phyloP scores from a whole-genome alignment of 2,888 invertebrate genomes.

The Aporophyla nigra region DNA sequence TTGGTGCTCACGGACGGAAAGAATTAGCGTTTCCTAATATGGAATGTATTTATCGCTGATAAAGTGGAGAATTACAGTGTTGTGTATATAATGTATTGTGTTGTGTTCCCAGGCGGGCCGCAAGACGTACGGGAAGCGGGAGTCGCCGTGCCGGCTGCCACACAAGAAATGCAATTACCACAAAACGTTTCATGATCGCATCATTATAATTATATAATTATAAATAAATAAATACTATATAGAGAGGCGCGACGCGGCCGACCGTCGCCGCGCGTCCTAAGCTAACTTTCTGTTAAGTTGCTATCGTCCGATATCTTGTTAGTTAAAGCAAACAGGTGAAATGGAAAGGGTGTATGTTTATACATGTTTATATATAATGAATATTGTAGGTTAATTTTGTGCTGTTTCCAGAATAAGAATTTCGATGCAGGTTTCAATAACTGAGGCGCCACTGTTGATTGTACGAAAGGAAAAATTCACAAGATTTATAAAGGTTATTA shows the following conservation, averaged over 20 bases:
- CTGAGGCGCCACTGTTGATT: slow-evolving; percentile 58
- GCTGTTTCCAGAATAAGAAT: slow-evolving; percentile 83
- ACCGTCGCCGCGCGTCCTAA: slow-evolving; percentile 70
- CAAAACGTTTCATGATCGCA: slow-evolving; percentile 83
- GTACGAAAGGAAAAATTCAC: slow-evolving; percentile 66
- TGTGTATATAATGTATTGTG: not conserved
- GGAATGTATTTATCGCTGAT: not conserved
- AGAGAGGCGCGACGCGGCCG: slow-evolving; percentile 63
- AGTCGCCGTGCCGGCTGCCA: slow-evolving; percentile 78
- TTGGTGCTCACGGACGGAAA: not conserved
- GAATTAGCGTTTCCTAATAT: not conserved
- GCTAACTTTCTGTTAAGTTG: slow-evolving; percentile 85
- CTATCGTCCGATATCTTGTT: slow-evolving; percentile 82
- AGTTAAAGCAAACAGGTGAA: slow-evolving; percentile 79
- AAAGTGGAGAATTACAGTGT: not conserved
- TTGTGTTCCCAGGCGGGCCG: slow-evolving; percentile 79
- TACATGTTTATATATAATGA: slow-evolving; percentile 90
- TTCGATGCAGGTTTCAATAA: slow-evolving; percentile 67
- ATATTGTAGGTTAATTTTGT: slow-evolving; percentile 90
- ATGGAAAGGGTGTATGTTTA: slow-evolving; percentile 88
- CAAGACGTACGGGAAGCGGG: slow-evolving; percentile 74
- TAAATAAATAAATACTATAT: slow-evolving; percentile 73
- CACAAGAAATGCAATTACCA: slow-evolving; percentile 85
- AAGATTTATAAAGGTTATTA: slow-evolving; percentile 66
- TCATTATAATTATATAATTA: slow-evolving; percentile 76